Base-by-base conservation (phyloP, 2,888 invertebrate species). In the Uloborus plumipes region DNA sequence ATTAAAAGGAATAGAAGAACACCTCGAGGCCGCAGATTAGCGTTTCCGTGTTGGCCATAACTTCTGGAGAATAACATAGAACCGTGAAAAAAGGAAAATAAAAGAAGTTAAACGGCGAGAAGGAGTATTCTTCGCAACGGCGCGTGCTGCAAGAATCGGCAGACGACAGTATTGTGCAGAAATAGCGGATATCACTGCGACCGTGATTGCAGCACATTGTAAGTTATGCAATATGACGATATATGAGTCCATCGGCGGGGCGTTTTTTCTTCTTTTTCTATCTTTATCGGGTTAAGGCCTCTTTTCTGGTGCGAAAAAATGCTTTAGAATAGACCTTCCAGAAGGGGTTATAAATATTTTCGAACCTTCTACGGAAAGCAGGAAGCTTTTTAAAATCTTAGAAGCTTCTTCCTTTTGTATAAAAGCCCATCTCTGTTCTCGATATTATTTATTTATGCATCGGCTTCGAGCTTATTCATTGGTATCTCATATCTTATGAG, bases 341-440 rank as follows among this genome's bases (percentile, higher is more conserved):
- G 61, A 61, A 61, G 26, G 61, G 61, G 61, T 61, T 61, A 61
- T 61, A 20, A 61, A 20, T 26, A 61, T 26, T 16, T 16, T 61
- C 15, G 22, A 39, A 39, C 39, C 39, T 61, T 26, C 16, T 61
- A 16, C 61, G 20, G 7, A 26, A 61, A 61, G 61, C 61, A 61
- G 61, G 61, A 61, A 61, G 61, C 61, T 22, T 61, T 61, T 61
- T 26, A 26, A 26, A 61, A 26, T 15, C 26, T 26, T 61, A 11
- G 20, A 26, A 61, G 61, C 16, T 22, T 61, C 61, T 61, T 61
- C 22, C 61, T 61, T 26, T 55, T 55, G 55, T 55, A n/a, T 11
- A 55, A 55, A n/a, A 20, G 55, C 18, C n/a, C 55, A 13, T n/a
- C 7, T 55, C 1, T 20, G 55, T 55, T 20, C 20, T 9, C 15